phyloP scores from a whole-genome alignment of 2,797 vertebrate species.

The Hephaestus fuliginosus region DNA sequence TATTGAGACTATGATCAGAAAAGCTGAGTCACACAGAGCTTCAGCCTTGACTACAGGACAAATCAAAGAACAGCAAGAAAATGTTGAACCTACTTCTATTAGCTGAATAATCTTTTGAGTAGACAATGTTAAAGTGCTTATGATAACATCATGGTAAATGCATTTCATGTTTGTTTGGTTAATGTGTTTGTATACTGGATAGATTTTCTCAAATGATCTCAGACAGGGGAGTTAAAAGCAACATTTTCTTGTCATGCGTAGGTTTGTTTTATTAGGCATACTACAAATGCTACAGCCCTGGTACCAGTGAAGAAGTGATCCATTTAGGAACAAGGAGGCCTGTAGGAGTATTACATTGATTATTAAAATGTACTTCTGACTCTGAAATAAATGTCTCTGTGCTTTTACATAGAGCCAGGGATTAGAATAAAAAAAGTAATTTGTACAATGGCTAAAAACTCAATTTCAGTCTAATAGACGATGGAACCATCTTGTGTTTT shows the following conservation, averaged over 20 bases:
- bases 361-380: conserved; percentile 9
- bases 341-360: conserved; percentile 4
- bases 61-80: background rate
- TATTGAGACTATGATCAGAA: background rate
- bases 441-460: background rate
- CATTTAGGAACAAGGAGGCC: background rate
- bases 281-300: background rate
- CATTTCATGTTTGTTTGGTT: background rate
- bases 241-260: background rate
- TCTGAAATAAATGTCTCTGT: background rate
- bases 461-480: background rate
- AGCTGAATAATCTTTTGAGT: background rate
- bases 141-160: background rate
- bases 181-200: background rate
- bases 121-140: background rate
- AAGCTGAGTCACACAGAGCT: background rate
- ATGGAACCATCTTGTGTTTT: background rate
- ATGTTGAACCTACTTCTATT: background rate
- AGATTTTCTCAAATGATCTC: background rate
- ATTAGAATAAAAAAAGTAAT: background rate
- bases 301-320: background rate
- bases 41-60: background rate
- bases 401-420: background rate
- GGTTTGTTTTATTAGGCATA: conserved; percentile 18
- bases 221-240: background rate